Evolutionary conservation across 2,797 vertebrate species (phyloP).

Genomic region (Malurus leucopterus): DNA sequence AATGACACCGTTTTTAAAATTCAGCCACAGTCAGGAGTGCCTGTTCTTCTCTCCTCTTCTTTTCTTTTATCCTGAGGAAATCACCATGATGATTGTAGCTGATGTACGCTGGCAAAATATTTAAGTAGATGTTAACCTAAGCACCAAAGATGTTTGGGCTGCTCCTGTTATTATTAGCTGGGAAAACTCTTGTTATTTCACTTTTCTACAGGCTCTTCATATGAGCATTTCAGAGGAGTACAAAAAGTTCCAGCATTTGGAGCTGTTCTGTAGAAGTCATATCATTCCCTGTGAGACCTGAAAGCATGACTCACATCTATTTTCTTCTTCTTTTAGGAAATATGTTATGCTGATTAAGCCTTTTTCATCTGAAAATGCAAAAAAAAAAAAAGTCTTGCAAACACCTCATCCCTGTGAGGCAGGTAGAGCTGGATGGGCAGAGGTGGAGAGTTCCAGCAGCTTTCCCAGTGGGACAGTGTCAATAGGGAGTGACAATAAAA

Average conservation of each 20-base stretch:
- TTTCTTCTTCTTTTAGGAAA: conserved; percentile 32
- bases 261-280: background rate
- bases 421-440: background rate
- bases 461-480: background rate
- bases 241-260: background rate
- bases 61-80: conserved; percentile 9
- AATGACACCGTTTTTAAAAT: conserved; percentile 10
- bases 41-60: background rate
- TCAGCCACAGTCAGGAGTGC: background rate
- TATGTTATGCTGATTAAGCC: background rate
- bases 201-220: background rate
- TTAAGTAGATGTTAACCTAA: background rate
- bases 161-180: background rate
- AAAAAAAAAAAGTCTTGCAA: background rate
- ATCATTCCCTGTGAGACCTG: background rate
- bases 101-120: background rate
- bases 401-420: background rate
- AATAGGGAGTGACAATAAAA: background rate
- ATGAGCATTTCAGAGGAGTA: background rate
- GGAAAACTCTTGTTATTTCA: background rate
- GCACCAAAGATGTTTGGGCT: background rate
- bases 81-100: background rate
- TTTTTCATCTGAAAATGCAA: background rate
- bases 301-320: conserved; percentile 15
- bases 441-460: background rate